Evolutionary conservation across 1,140 invertebrate species (phyloP), one percentile per base, ranked within the genome.

Genomic region (Cotesia vestalis): DNA sequence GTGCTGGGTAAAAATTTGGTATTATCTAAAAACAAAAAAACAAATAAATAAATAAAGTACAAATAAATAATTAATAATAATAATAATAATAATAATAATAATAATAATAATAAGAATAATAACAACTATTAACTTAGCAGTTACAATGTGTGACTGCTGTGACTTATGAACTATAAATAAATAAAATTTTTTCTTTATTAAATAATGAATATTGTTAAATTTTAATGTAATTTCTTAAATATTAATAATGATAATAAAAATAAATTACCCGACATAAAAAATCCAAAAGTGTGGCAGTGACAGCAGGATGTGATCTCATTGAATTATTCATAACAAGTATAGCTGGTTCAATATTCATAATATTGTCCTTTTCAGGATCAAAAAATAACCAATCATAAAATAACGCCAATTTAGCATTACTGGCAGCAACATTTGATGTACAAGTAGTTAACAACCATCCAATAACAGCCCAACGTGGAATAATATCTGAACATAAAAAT

Each of bases 261-360:
- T 27, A 27, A 27, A 27, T 89, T 89, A 94, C 92, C 82, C 93
- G 87, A 88, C 96, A 98, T 61, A 99, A 89, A 87, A 99, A 99
- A 87, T 99, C 97, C 73, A 99, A 86, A 62, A 99, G 88, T 9
- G 96, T 97, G 61, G 95, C 96, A 77, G 96, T 98, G 71, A 98
- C 96, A 53, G 94, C 94, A 55, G 97, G 96, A 90, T 99, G 97
- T 78, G 95, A 95, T 82, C 95, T 91, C 90, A 99, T 96, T 51
- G 96, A 98, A 89, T 98, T 95, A 84, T 96, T 95, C 96, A 99
- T 99, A 0, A 99, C 96, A 71, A 99, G 89, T 82, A 99, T 98
- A 8, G 96, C 97, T n/a, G 97, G 97, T 87, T 99, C 97, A 79
- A 99, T 98, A 84, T 98, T 98, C 97, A 99, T 99, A 74, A 99